These are phyloP conservation scores for Montipora efflorescens DNA, from an alignment of 64 coral and sea anemone genomes.

Conservation along the genomic window DNA sequence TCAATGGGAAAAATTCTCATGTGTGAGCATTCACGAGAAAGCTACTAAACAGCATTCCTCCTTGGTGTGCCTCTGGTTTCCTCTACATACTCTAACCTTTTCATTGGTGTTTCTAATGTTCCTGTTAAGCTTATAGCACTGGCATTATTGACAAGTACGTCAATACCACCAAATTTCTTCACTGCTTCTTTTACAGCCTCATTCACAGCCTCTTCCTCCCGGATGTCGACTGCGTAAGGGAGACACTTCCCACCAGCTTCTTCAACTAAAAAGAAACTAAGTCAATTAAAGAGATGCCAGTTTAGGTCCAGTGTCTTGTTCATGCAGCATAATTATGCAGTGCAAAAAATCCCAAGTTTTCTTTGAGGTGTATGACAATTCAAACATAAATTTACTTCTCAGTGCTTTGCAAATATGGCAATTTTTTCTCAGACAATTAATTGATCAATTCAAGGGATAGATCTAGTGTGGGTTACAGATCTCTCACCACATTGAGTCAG, in stretches of 20 bases:
- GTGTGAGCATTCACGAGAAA: not conserved
- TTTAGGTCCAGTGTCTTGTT: not conserved
- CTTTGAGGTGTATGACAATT: too few relatives aligned
- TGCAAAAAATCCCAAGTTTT: too few relatives aligned
- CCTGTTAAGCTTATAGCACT: slow-evolving; percentile 87
- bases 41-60: not conserved
- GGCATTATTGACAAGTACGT: slow-evolving; percentile 96
- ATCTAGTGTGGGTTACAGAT: too few relatives aligned
- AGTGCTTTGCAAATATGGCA: too few relatives aligned
- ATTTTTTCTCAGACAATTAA: too few relatives aligned
- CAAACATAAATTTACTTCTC: too few relatives aligned
- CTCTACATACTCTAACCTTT: slow-evolving; percentile 47
- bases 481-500: too few relatives aligned
- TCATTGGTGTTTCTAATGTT: slow-evolving; percentile 87
- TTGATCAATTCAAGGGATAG: too few relatives aligned
- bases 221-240: slow-evolving; percentile 89
- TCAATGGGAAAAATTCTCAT: too few relatives aligned
- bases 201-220: slow-evolving; percentile 88
- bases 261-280: slow-evolving; percentile 63
- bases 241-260: slow-evolving; percentile 92
- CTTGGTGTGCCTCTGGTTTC: not conserved
- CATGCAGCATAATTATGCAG: too few relatives aligned
- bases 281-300: not conserved
- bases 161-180: slow-evolving; percentile 97
- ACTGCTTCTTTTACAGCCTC: slow-evolving; percentile 85